Evolutionary conservation across 2,113 vertebrate genomes (phyloP), one percentile per base, ranked within the genome.

Genomic region (Empidonax alnorum): DNA sequence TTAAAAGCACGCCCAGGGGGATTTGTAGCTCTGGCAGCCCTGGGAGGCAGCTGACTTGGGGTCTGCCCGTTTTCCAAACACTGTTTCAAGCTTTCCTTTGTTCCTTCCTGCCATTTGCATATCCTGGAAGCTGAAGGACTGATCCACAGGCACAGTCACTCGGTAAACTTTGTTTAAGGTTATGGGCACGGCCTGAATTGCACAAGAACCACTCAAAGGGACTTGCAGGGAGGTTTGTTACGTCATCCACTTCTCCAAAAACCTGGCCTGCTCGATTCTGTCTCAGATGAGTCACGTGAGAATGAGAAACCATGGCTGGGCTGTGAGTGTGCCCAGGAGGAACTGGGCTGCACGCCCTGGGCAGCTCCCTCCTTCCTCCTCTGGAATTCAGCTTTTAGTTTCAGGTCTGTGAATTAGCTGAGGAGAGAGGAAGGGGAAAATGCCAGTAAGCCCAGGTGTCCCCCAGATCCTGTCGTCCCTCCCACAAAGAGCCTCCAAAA

Each of bases 141-240:
- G 50, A 80, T 10, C 55, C 44, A 52, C 53, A 59, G 41, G 73
- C 61, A 42, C 56, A 44, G 65, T 39, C 59, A 27, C 44, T 72
- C 52, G 24, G 61, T 94, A 89, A 87, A 91, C 84, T 84, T 84
- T 72, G 39, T 69, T 63, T 90, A 33, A 93, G 74, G 61, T 62
- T 78, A 4, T 65, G 87, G 65, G 62, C 49, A 22, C 0, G 5
- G 37, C 50, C 47, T 65, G 86, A 37, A 41, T 94, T 91, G 69
- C 3, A 0, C 86, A 87, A 94, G 69, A 87, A 2, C 81, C 2
- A 0, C 77, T 68, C 53, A 68, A 4, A 21, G 39, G n/a, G 73
- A 21, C 47, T 66, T 46, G 27, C 1, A 24, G 71, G 14, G 66
- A 14, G 67, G 62, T 74, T 86, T 55, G 33, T 72, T 89, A 91